A percentile compares a stretch with the other conserved stretches of the same genome.
Conservation (phyloP, 2,113 vertebrate genomes). For the Podiceps cristatus region DNA sequence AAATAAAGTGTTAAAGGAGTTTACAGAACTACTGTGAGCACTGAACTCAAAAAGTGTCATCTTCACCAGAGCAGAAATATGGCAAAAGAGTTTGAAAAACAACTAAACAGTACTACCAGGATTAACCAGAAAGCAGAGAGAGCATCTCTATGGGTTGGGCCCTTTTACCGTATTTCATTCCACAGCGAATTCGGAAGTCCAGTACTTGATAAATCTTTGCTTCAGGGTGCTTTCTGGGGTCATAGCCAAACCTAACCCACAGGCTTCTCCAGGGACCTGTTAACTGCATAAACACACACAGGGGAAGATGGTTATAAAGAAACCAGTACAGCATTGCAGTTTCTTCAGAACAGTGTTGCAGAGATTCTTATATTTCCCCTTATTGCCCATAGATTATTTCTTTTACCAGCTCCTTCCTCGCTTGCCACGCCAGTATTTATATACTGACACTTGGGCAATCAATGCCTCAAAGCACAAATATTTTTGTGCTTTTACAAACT, state of each 20-base stretch:
- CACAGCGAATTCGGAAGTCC: slow-evolving; percentile 96
- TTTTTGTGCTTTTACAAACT: background rate
- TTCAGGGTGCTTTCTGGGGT: slow-evolving; percentile 87
- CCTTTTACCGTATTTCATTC: slow-evolving; percentile 89
- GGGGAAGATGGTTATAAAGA: background rate
- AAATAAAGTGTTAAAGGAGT: background rate
- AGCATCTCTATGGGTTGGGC: background rate
- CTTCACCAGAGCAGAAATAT: background rate
- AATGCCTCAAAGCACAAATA: background rate
- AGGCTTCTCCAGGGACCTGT: slow-evolving; percentile 98
- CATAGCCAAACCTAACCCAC: slow-evolving; percentile 93
- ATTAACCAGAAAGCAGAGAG: slow-evolving; percentile 22
- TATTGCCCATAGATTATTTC: background rate
- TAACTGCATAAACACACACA: slow-evolving; percentile 76
- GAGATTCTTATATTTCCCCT: background rate
- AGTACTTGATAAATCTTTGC: slow-evolving; percentile 95
- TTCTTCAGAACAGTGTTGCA: background rate
- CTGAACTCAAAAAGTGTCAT: background rate
- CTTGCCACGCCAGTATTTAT: background rate
- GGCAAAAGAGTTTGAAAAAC: background rate
- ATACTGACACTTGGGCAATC: background rate
- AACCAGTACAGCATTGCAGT: background rate
- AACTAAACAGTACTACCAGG: background rate
- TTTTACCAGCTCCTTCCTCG: background rate
- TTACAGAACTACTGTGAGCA: background rate